These are phyloP conservation scores for Alligator sinensis DNA, from an alignment of 2,113 vertebrate genomes.

Conservation along the genomic window DNA sequence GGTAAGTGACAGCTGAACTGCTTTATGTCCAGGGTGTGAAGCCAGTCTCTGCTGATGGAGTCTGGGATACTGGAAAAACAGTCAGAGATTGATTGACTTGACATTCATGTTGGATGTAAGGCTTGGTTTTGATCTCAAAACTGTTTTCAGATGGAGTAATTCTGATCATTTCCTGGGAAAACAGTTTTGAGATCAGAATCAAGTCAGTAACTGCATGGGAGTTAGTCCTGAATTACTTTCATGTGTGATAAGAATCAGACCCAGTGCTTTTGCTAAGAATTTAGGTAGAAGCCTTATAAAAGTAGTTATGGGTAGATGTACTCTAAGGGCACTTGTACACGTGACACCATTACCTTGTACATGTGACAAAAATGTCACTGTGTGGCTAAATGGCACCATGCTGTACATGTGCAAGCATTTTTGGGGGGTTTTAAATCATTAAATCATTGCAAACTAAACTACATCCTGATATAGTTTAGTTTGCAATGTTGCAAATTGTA, in stretches of 20 bases:
- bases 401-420: too few relatives aligned
- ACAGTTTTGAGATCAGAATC: neutral
- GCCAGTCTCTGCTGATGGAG: neutral
- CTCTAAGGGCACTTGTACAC: neutral
- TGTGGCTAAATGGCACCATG: too few relatives aligned
- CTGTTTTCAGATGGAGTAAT: neutral
- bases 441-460: too few relatives aligned
- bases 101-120: neutral
- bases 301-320: neutral
- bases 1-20: neutral
- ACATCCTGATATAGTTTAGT: too few relatives aligned
- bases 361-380: too few relatives aligned
- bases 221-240: neutral
- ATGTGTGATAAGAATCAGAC: neutral
- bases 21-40: neutral
- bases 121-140: neutral
- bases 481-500: too few relatives aligned
- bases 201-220: neutral
- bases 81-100: neutral
- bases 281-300: neutral
- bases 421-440: too few relatives aligned
- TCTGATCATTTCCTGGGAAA: too few relatives aligned
- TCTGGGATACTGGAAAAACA: neutral
- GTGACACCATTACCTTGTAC: too few relatives aligned
- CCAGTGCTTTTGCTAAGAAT: neutral